Conservation (phyloP, 1,140 invertebrate species). For the Eupeodes corollae region DNA sequence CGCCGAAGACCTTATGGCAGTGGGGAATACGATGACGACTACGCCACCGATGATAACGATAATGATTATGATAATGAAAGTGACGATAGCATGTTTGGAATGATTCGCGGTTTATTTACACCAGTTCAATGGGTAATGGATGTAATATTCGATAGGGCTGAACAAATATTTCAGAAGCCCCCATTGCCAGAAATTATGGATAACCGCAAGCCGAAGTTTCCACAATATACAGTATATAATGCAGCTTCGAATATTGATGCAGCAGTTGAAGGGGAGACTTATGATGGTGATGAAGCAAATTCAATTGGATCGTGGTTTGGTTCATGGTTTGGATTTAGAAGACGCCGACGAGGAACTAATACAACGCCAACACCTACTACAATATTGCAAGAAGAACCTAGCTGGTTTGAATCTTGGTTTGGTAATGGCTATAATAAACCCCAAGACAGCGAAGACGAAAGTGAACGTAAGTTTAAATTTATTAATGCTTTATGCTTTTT, state of each 20-base stretch:
- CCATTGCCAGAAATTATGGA: constrained; percentile 5
- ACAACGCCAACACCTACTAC: background rate
- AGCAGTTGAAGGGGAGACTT: constrained; percentile 11
- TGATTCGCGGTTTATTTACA: constrained; percentile 33
- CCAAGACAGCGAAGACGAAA: constrained; percentile 17
- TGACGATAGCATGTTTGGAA: constrained; percentile 14
- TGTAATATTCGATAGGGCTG: constrained; percentile 20
- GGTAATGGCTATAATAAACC: constrained; percentile 16
- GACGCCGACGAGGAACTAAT: constrained; percentile 16
- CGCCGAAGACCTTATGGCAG: constrained; percentile 7
- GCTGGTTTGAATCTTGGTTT: constrained; percentile 30
- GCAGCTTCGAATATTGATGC: constrained; percentile 14
- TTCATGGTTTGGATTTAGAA: constrained; percentile 24
- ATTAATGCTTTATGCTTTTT: background rate
- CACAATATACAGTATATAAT: constrained; percentile 28
- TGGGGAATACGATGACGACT: constrained; percentile 11
- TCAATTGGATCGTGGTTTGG: constrained; percentile 19
- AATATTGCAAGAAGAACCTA: constrained; percentile 9
- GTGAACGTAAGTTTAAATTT: constrained; percentile 27
- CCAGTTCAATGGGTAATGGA: constrained; percentile 28
- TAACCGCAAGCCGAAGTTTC: constrained; percentile 12
- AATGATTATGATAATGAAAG: constrained; percentile 3
- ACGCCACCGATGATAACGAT: constrained; percentile 5
- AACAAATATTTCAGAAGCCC: constrained; percentile 4
- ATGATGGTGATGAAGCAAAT: constrained; percentile 5